phyloP scores from a whole-genome alignment of 2,797 vertebrate genomes.

The Tragelaphus eurycerus region DNA sequence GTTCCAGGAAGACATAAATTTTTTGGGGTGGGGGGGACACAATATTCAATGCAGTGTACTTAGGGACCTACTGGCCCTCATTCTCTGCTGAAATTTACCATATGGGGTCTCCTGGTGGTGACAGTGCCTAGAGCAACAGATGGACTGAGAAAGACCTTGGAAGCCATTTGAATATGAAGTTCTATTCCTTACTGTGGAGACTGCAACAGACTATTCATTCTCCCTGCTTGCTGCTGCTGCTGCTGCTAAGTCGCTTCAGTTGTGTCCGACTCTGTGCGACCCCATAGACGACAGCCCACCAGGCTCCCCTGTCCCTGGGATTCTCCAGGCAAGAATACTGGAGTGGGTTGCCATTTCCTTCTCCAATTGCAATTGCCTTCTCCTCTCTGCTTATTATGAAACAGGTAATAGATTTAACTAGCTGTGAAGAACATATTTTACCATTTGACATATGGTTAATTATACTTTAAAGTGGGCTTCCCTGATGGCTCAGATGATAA shows the following conservation, averaged over 20 bases:
- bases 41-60: not conserved
- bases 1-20: not conserved
- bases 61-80: not conserved
- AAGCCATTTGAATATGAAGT: not conserved
- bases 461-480: constrained; percentile 7
- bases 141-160: not conserved
- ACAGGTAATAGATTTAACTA: constrained; percentile 21
- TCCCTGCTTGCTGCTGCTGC: not conserved
- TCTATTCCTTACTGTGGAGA: not conserved
- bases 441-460: not conserved
- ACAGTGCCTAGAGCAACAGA: not conserved
- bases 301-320: too few relatives aligned
- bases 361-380: too few relatives aligned
- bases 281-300: too few relatives aligned
- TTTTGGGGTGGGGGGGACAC: fast-evolving
- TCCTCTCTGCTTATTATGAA: not conserved
- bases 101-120: not conserved
- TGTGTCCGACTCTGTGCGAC: too few relatives aligned
- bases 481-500: not conserved
- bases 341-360: too few relatives aligned
- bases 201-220: not conserved
- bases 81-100: not conserved
- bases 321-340: too few relatives aligned
- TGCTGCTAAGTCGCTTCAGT: too few relatives aligned
- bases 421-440: constrained; percentile 30